A percentile compares a stretch with the other conserved stretches of the same genome.
These are phyloP conservation scores for Labrus mixtus DNA, from an alignment of 2,113 vertebrate species.

Conservation along the genomic window DNA sequence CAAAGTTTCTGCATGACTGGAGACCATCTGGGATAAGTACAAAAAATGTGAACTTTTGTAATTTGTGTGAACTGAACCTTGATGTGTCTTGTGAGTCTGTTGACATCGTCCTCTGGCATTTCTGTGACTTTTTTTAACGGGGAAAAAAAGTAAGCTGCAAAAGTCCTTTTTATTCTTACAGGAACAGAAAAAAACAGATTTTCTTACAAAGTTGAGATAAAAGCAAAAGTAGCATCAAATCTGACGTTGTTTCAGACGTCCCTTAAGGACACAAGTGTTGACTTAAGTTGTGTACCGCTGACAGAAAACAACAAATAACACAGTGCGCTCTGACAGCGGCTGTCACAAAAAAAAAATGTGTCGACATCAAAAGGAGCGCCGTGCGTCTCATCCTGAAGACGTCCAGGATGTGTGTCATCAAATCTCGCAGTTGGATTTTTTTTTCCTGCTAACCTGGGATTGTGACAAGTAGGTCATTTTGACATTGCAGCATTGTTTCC, in stretches of 20 bases:
- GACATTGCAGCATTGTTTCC: neutral
- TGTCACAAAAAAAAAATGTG: constrained; percentile 30
- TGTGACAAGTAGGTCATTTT: constrained; percentile 15
- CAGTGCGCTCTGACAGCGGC: constrained; percentile 30
- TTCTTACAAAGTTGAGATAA: neutral
- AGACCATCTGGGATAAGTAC: neutral
- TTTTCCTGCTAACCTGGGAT: neutral
- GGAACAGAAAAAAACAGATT: neutral
- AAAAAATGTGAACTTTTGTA: neutral
- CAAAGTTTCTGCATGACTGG: neutral
- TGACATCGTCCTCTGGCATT: neutral
- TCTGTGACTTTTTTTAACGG: neutral
- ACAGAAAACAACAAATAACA: constrained; percentile 43
- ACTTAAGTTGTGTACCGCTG: constrained; percentile 11
- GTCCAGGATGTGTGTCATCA: constrained; percentile 20
- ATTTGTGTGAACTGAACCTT: constrained; percentile 9
- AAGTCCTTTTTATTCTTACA: neutral
- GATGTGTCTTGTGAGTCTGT: neutral
- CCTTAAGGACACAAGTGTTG: constrained; percentile 7
- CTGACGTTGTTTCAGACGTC: neutral
- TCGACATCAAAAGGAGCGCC: constrained; percentile 32
- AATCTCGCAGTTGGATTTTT: neutral
- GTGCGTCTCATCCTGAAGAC: constrained; percentile 1
- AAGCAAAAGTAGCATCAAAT: neutral
- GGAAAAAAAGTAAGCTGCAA: neutral